These are phyloP conservation scores for Drosophila asahinai DNA, from an alignment of 1,140 invertebrate species.

Conservation along the genomic window DNA sequence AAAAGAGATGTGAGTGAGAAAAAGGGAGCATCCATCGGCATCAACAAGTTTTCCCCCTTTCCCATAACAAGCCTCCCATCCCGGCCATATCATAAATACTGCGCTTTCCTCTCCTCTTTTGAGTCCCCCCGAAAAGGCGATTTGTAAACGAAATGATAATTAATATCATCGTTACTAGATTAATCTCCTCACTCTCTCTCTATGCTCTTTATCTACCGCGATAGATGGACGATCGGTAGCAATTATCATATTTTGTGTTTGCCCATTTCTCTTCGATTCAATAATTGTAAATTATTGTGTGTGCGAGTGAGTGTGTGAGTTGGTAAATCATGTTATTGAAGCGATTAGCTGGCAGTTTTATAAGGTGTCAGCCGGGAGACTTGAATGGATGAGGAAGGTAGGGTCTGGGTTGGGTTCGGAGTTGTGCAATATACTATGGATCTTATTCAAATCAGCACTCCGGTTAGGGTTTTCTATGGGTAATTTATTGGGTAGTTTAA, in stretches of 20 bases:
- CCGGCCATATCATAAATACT: conserved; percentile 65
- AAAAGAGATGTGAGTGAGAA: conserved; percentile 53
- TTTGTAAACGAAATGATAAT: conserved; percentile 81
- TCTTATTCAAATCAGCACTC: neutral
- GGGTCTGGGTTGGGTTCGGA: neutral
- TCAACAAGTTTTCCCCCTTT: conserved; percentile 60
- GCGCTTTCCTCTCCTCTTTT: conserved; percentile 43
- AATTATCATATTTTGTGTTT: conserved; percentile 76
- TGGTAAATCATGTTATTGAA: conserved; percentile 81
- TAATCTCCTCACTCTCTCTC: conserved; percentile 38
- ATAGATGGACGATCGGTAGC: conserved; percentile 58
- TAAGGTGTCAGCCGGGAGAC: conserved; percentile 53
- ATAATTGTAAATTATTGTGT: conserved; percentile 82
- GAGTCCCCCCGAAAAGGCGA: conserved; percentile 28
- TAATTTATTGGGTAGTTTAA: neutral
- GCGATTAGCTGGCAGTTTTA: conserved; percentile 78
- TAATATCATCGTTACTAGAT: conserved; percentile 80
- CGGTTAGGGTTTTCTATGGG: neutral
- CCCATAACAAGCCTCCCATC: conserved; percentile 46
- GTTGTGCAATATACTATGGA: conserved; percentile 20
- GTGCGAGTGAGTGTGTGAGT: conserved; percentile 60
- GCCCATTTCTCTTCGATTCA: conserved; percentile 55
- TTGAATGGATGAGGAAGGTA: neutral
- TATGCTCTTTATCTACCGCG: conserved; percentile 12
- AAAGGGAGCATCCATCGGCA: conserved; percentile 74